A percentile compares a stretch with the other conserved stretches of the same genome.
Conservation (phyloP, 92 coral and sea anemone species). For the Zoanthus solanderi region DNA sequence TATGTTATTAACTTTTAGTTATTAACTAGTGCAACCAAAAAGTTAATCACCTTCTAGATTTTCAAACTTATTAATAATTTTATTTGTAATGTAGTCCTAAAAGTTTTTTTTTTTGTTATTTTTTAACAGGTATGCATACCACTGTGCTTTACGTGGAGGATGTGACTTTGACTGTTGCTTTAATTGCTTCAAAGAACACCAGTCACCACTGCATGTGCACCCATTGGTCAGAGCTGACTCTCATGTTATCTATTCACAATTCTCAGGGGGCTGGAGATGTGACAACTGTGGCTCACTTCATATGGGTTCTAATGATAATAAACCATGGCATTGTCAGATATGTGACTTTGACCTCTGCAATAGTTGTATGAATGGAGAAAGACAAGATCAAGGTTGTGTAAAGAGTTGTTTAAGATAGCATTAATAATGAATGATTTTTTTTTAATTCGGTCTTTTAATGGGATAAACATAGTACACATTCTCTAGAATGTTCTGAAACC, state of each 20-base stretch:
- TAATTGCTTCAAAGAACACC: conserved; percentile 72
- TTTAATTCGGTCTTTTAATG: no score
- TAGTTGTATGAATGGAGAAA: conserved; percentile 66
- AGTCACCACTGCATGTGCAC: conserved; percentile 74
- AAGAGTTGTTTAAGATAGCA: background rate
- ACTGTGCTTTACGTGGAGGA: conserved; percentile 55
- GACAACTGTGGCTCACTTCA: conserved; percentile 80
- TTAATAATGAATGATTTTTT: no score
- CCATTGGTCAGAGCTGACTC: conserved; percentile 83
- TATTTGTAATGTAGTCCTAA: no score
- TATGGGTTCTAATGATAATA: conserved; percentile 58
- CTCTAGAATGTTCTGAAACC: no score
- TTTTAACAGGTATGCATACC: conserved; percentile 76
- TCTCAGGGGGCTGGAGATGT: conserved; percentile 93
- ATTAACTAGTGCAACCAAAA: no score
- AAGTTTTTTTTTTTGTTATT: background rate
- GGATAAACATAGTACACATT: no score
- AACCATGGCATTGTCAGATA: conserved; percentile 86
- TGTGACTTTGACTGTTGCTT: conserved; percentile 91
- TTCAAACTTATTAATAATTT: no score
- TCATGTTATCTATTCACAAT: conserved; percentile 69
- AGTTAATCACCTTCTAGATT: no score
- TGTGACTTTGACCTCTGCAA: conserved; percentile 91
- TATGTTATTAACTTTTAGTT: no score
- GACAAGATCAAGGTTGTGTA: conserved; percentile 20